Evolutionary conservation across 2,797 vertebrate genomes (phyloP), one percentile per base, ranked within the genome.

Genomic region (Muscicapa striata): DNA sequence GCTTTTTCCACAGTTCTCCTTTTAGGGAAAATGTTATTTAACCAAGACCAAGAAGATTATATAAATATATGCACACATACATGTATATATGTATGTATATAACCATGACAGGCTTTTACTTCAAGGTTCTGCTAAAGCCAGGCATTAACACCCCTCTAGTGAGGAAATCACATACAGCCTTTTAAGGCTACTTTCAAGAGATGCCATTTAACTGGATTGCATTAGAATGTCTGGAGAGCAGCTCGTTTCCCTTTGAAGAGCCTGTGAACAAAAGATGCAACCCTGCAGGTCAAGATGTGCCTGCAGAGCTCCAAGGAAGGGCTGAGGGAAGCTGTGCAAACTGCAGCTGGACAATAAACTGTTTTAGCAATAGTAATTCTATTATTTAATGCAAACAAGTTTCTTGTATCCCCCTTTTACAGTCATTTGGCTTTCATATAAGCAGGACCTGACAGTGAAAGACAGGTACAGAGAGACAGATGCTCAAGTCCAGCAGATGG

Each of bases 121-220:
- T 80, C 52, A 70, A 74, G 45, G 14, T 77, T 76, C 72, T 73
- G 24, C 45, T 58, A 70, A 91, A 91, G 63, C 15, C 45, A 73
- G 46, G 36, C 36, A 81, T 78, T 86, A 94, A 74, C 41, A 87
- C 15, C 18, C 6, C 84, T 70, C 52, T 20, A 24, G 32, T 0
- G 0, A 68, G n/a, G n/a, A 89, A 94, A 92, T 79, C 52, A 55
- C 51, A 69, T 63, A 43, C 54, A 84, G 49, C 10, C 24, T 79
- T 85, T 87, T 70, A 82, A 89, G 27, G 49, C 45, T 83, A 17
- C 27, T 94, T 90, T 90, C 57, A 83, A 85, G 52, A 90, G 61
- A 92, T 83, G 26, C 21, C 72, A 61, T 93, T 85, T 69, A 70
- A 77, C 23, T 70, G 34, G 61, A 77, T 10, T 74, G 38, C 45